Conservation (phyloP, 1,140 invertebrate genomes). For the Druon quercuslanigerum region DNA sequence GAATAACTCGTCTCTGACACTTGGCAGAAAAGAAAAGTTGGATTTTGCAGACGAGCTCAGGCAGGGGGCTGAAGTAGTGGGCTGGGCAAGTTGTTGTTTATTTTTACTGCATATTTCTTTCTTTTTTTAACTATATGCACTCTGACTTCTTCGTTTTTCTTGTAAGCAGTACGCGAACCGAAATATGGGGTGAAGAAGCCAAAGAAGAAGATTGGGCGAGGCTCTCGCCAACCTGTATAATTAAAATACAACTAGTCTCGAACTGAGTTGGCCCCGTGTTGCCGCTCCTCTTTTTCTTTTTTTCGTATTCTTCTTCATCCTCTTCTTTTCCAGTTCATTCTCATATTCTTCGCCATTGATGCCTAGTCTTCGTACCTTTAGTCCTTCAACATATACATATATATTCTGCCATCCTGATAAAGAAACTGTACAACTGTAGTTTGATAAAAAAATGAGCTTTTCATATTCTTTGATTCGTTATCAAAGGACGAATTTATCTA, state of each 20-base stretch:
- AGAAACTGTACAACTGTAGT: too few species aligned
- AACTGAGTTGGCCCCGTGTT: slow-evolving; percentile 4
- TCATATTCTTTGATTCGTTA: too few species aligned
- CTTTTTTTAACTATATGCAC: not conserved
- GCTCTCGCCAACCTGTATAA: slow-evolving; percentile 28
- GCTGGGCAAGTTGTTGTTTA: slow-evolving; percentile 17
- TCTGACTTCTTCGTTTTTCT: slow-evolving; percentile 5
- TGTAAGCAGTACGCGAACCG: slow-evolving; percentile 19
- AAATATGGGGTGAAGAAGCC: slow-evolving; percentile 14
- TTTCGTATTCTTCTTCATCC: not conserved
- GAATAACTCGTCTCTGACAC: too few species aligned
- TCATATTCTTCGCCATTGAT: slow-evolving; percentile 2
- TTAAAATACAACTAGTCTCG: slow-evolving; percentile 26
- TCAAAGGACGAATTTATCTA: too few species aligned
- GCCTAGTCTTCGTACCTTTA: not conserved
- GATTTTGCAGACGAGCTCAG: not conserved
- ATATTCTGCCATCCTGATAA: too few species aligned
- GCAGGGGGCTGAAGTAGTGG: not conserved
- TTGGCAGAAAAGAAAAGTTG: not conserved
- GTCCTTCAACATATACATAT: too few species aligned
- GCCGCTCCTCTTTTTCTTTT: slow-evolving; percentile 1
- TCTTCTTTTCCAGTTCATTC: slow-evolving; percentile 11
- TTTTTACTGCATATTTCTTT: not conserved
- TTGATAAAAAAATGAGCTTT: too few species aligned
- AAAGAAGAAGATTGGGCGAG: slow-evolving; percentile 18